phyloP scores from a whole-genome alignment of 2,797 vertebrate species.

The Amazona finschi region DNA sequence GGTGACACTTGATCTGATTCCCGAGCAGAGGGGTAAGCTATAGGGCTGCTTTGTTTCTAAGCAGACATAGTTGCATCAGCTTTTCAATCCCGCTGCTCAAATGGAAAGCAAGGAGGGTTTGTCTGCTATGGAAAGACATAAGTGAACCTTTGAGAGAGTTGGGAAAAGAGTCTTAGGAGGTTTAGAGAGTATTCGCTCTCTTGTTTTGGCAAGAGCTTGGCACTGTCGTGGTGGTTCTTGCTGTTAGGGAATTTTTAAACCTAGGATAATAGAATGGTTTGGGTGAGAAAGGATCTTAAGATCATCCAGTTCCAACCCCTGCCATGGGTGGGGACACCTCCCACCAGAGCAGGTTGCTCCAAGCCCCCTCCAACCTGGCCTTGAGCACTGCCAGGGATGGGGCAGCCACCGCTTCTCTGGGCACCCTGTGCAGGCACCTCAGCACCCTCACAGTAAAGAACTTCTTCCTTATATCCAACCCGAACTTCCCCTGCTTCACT shows the following conservation, averaged over 20 bases:
- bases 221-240: rapidly evolving
- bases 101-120: not conserved
- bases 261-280: not conserved
- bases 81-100: not conserved
- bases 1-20: not conserved
- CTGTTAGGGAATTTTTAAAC: not conserved
- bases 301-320: not conserved
- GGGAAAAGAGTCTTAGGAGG: not conserved
- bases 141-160: not conserved
- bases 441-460: no score
- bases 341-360: not conserved
- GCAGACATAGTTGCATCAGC: rapidly evolving
- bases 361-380: not conserved
- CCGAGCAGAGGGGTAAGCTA: not conserved
- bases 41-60: not conserved
- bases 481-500: no score
- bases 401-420: not conserved
- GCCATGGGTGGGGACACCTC: not conserved
- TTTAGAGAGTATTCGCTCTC: not conserved
- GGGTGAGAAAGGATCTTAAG: not conserved
- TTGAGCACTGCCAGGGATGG: not conserved
- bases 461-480: no score
- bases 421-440: no score
- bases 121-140: not conserved
- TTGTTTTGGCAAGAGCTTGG: not conserved